These are phyloP conservation scores for Odocoileus hemionus DNA, from an alignment of 2,113 vertebrate genomes.

Conservation along the genomic window DNA sequence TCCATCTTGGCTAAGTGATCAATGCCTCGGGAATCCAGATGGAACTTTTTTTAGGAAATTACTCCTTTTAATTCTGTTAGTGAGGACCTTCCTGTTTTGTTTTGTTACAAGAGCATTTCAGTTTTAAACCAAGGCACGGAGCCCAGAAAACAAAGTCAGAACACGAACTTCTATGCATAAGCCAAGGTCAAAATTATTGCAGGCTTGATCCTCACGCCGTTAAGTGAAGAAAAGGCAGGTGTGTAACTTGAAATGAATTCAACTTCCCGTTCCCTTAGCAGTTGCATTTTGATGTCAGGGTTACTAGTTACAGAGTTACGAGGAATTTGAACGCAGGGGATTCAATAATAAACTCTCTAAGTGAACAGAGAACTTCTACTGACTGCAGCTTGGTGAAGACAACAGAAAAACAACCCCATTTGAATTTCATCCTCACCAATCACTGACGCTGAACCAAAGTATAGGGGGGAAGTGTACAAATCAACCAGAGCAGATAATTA, in stretches of 20 bases:
- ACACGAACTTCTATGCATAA: fast-evolving
- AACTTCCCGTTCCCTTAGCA: not conserved
- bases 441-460: fast-evolving
- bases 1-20: not conserved
- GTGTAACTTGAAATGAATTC: no score
- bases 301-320: not conserved
- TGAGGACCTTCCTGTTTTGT: not conserved
- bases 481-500: fast-evolving
- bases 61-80: not conserved
- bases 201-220: fast-evolving
- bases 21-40: not conserved
- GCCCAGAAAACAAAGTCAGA: not conserved
- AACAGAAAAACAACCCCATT: not conserved
- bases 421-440: not conserved
- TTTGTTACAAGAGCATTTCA: not conserved
- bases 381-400: not conserved
- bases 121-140: not conserved
- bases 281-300: fast-evolving
- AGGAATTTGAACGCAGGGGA: not conserved
- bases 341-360: not conserved
- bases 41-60: not conserved
- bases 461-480: fast-evolving
- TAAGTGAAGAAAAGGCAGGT: not conserved
- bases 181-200: not conserved
- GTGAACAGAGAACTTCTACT: not conserved